A percentile compares a stretch with the other conserved stretches of the same genome.
Evolutionary conservation across 2,113 vertebrate genomes (phyloP).

Genomic region (Gambusia affinis): DNA sequence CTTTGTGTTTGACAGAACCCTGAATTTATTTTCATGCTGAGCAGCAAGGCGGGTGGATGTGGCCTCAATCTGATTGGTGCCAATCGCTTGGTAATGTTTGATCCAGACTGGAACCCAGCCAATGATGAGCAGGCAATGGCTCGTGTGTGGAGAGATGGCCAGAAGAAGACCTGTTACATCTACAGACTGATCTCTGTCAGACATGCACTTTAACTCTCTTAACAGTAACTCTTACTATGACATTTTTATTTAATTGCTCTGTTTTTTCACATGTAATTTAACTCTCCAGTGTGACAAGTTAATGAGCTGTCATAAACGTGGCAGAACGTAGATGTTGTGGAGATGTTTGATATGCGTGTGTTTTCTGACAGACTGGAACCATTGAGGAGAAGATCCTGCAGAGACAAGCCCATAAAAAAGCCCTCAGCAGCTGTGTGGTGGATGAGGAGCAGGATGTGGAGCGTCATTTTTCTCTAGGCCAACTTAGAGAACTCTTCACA

Average conservation of each 20-base stretch:
- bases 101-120: conserved; percentile 98
- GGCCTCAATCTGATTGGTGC: conserved; percentile 96
- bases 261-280: too few relatives aligned
- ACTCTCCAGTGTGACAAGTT: background rate
- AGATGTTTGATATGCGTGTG: conserved; percentile 7
- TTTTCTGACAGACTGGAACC: conserved; percentile 86
- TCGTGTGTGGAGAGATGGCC: conserved; percentile 95
- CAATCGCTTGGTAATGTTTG: conserved; percentile 97
- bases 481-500: conserved; percentile 90
- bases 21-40: conserved; percentile 98
- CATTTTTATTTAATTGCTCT: too few relatives aligned
- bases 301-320: background rate
- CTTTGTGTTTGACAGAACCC: conserved; percentile 81
- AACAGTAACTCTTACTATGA: too few relatives aligned
- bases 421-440: conserved; percentile 97
- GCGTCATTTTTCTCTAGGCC: conserved; percentile 94
- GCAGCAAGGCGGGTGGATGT: conserved; percentile 97
- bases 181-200: conserved; percentile 94
- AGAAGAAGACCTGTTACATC: conserved; percentile 96
- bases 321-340: background rate
- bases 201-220: background rate
- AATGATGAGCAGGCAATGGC: conserved; percentile 99
- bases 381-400: conserved; percentile 99
- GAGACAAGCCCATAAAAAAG: conserved; percentile 97
- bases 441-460: conserved; percentile 97